phyloP scores from a whole-genome alignment of 2,888 invertebrate genomes.

The Sthenelais limicola region DNA sequence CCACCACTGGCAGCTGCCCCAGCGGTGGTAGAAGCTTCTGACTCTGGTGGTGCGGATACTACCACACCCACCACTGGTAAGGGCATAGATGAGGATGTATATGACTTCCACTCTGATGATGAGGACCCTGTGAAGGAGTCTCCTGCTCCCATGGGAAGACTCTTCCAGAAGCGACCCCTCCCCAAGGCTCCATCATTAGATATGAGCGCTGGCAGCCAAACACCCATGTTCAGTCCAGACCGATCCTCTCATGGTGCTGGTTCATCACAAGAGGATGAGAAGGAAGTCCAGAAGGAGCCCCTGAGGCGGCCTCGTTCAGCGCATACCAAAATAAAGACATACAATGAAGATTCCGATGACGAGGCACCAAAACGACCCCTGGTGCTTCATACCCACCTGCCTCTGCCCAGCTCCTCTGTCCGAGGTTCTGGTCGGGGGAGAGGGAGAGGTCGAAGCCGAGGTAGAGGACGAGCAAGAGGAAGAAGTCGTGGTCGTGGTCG shows the following conservation, averaged over 20 bases:
- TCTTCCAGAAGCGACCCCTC: slow-evolving; percentile 18
- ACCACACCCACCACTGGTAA: slow-evolving; percentile 1
- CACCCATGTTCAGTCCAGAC: neutral
- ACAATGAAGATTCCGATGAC: slow-evolving; percentile 24
- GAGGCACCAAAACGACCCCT: neutral
- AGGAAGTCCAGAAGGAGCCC: slow-evolving; percentile 12
- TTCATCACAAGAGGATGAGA: slow-evolving; percentile 26
- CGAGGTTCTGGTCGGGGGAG: neutral
- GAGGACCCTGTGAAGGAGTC: neutral
- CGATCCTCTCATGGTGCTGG: slow-evolving; percentile 11
- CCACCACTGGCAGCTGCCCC: neutral
- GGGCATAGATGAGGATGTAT: slow-evolving; percentile 8
- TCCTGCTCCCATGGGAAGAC: neutral
- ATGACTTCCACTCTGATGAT: slow-evolving; percentile 28
- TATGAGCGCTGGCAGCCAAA: neutral
- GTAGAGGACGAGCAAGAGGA: slow-evolving; percentile 7
- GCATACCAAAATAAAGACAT: slow-evolving; percentile 6
- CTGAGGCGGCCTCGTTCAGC: slow-evolving; percentile 13
- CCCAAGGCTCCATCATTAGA: slow-evolving; percentile 1
- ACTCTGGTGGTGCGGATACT: neutral
- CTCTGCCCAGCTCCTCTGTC: neutral
- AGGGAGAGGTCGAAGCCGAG: neutral
- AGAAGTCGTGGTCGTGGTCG: slow-evolving; percentile 15
- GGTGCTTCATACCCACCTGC: neutral
- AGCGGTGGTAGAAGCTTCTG: neutral